Conservation (phyloP, 2,113 vertebrate genomes). For the Salvelinus alpinus region DNA sequence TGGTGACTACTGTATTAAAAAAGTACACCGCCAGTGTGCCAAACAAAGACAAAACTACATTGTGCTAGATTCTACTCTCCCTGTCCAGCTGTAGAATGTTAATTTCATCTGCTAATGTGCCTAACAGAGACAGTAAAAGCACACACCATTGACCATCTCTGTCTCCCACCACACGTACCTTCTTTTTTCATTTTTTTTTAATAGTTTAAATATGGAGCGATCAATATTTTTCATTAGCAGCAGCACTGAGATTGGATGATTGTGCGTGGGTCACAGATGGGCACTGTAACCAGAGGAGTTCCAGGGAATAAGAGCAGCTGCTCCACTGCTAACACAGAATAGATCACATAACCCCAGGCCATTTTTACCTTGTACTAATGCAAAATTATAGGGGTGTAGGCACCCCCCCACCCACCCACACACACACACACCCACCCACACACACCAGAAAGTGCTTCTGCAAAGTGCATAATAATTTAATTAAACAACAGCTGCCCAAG, state of each 20-base stretch:
- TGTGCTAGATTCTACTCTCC: background rate
- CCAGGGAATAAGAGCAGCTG: background rate
- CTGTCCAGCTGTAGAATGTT: background rate
- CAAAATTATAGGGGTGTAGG: conserved; percentile 1
- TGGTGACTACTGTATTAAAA: background rate
- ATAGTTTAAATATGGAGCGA: conserved; percentile 64
- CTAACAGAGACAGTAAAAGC: background rate
- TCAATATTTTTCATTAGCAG: conserved; percentile 77
- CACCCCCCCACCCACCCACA: background rate
- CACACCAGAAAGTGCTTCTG: background rate
- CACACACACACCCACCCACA: background rate
- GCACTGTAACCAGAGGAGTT: background rate
- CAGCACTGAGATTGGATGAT: conserved; percentile 55
- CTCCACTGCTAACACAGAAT: background rate
- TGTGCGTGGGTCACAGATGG: conserved; percentile 57
- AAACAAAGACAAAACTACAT: background rate
- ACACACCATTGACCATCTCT: conserved; percentile 38
- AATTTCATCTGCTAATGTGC: background rate
- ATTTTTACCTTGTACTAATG: conserved; percentile 19
- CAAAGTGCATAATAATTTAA: conserved; percentile 16
- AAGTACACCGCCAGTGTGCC: too few relatives aligned
- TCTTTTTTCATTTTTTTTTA: background rate
- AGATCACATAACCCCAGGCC: background rate
- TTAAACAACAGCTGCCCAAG: conserved; percentile 31
- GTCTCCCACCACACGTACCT: background rate